Evolutionary conservation across 1,140 invertebrate species (phyloP), one percentile per base, ranked within the genome.

Genomic region (Sogatella furcifera): DNA sequence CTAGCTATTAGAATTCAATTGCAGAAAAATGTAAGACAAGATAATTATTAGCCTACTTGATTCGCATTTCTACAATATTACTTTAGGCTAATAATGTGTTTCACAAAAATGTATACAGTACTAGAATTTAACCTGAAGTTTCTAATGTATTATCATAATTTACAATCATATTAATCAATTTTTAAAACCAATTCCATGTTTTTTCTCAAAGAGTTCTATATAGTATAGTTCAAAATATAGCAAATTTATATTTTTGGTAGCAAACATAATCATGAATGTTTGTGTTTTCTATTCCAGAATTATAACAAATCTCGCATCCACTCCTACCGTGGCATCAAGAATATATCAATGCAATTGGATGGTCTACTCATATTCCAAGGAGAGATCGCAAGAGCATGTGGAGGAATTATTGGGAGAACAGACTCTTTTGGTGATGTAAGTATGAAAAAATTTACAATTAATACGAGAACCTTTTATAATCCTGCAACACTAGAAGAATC

Each of bases 231-330:
- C n/a, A n/a, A n/a, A n/a, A n/a, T n/a, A n/a, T n/a, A n/a, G n/a
- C n/a, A n/a, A n/a, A n/a, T n/a, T n/a, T n/a, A n/a, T n/a, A n/a
- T n/a, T n/a, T n/a, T n/a, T n/a, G n/a, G n/a, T n/a, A n/a, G n/a
- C n/a, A n/a, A n/a, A n/a, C 15, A 4, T 24, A 2, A 19, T 34
- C 6, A 5, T 57, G 55, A 15, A 57, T 14, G 19, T 11, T n/a
- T 9, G 14, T 5, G 14, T 11, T 10, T 53, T 54, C 11, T 8
- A 34, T 74, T 79, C 52, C 72, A 90, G 88, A 92, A 92, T 72
- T 92, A 92, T 68, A 92, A 92, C 70, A 90, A 91, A 72, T 90
- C 88, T 1, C 75, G 88, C 62, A 90, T 90, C 62, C 85, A 91
- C 75, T 89, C 87, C 1, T 83, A 82, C 61, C 78, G 88, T 63